phyloP scores from a whole-genome alignment of 2,797 vertebrate species.

The Ispidina lecontei region DNA sequence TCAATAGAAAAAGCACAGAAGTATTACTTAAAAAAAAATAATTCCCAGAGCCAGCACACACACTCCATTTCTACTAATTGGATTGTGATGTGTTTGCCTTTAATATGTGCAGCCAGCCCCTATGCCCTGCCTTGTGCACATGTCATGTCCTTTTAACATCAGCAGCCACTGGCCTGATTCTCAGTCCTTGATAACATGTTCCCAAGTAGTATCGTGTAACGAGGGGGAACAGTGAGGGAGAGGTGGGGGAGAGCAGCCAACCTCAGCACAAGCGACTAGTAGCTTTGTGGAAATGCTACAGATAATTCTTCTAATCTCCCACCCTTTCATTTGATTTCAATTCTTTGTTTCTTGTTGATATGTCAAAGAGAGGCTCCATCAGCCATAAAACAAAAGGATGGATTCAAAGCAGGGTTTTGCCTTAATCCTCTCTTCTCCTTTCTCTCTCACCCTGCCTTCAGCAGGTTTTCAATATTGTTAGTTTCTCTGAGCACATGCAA shows the following conservation, averaged over 20 bases:
- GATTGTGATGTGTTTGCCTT: constrained; percentile 81
- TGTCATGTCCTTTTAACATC: constrained; percentile 96
- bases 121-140: constrained; percentile 83
- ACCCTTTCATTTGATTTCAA: neutral
- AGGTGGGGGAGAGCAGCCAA: neutral
- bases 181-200: constrained; percentile 67
- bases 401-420: neutral
- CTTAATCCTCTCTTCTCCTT: neutral
- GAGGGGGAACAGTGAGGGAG: neutral
- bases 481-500: neutral
- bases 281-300: neutral
- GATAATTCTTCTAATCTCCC: neutral
- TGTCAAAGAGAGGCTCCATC: neutral
- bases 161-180: constrained; percentile 93
- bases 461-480: neutral
- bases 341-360: neutral
- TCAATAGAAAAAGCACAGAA: constrained; percentile 64
- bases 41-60: constrained; percentile 17
- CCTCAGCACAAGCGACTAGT: accelerated
- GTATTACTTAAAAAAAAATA: constrained; percentile 40
- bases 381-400: neutral
- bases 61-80: constrained; percentile 71
- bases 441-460: neutral
- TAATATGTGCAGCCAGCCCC: constrained; percentile 93
- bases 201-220: constrained; percentile 59